Conservation (phyloP, 2,113 vertebrate genomes). For the Rousettus leschenaultii region DNA sequence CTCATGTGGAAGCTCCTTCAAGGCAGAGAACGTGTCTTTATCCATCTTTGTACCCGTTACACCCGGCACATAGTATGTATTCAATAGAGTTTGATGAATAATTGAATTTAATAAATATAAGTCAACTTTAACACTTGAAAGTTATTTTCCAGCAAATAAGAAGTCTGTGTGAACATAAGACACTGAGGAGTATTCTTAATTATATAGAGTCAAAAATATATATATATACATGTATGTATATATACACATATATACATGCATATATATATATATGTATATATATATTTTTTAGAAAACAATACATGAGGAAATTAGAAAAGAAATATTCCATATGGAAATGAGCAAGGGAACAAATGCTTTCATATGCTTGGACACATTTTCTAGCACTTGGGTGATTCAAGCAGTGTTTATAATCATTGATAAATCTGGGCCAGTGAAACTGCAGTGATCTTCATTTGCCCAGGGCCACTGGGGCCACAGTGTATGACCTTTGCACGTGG, state of each 20-base stretch:
- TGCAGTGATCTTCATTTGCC: neutral
- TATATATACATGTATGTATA: no score
- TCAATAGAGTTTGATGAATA: neutral
- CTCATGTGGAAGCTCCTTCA: neutral
- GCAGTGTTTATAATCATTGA: neutral
- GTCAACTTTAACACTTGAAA: neutral
- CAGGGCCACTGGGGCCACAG: neutral
- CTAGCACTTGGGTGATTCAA: neutral
- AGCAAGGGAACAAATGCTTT: slow-evolving; percentile 13
- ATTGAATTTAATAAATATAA: neutral
- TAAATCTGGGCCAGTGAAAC: neutral
- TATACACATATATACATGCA: no score
- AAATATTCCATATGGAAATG: neutral
- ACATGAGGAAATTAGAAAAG: neutral
- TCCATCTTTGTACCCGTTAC: neutral
- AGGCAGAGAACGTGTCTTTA: neutral
- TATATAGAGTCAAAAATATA: neutral
- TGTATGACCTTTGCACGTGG: neutral
- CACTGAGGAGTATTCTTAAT: neutral
- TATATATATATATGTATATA: no score
- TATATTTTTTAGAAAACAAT: neutral
- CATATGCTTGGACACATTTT: slow-evolving; percentile 17
- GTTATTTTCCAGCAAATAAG: neutral
- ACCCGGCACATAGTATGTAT: neutral
- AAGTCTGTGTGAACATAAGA: neutral